Evolutionary conservation across 2,888 invertebrate species (phyloP), one percentile per base, ranked within the genome.

Genomic region (Nemurella pictetii): DNA sequence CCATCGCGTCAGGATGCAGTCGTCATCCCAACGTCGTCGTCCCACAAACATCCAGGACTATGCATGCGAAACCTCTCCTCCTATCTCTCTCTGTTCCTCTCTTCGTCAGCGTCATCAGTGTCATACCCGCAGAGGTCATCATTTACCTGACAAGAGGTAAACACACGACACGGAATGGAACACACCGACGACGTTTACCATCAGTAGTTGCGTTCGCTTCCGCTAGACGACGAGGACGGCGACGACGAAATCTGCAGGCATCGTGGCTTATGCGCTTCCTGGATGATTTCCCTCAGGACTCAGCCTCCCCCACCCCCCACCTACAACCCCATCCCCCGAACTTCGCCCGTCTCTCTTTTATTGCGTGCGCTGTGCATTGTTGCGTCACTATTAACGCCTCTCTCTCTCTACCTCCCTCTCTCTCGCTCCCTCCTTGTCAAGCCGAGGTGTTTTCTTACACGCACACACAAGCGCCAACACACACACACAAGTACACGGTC

Each of bases 211-310:
- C 28, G 75, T 26, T 27, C 27, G 1, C 4, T n/a, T 4, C 28
- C 28, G 26, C 75, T 0, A 75, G 20, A 0, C 75, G 75, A 7
- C 9, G 26, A n/a, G n/a, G 2, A 0, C 75, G 75, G 9, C n/a
- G 9, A 27, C 75, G 26, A 26, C 80, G 80, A 80, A 35, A 80
- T 80, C 80, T 35, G 80, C 26, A 29, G 32, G 27, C 30, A 75
- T 28, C 26, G 75, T 30, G 29, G 80, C 80, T 80, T 80, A 80
- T 74, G 72, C 81, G 81, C 85, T 84, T 29, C 83, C 83, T 78
- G 72, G 80, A 80, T 84, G 83, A 84, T 84, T 84, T 84, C 85
- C 85, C 85, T 28, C 83, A 84, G 85, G 84, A 83, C 75, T 55
- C n/a, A 4, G 80, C 78, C 80, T 26, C 85, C 55, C 26, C 81